Evolutionary conservation across 2,888 invertebrate genomes (phyloP), one percentile per base, ranked within the genome.

Genomic region (Blastobasis adustella): DNA sequence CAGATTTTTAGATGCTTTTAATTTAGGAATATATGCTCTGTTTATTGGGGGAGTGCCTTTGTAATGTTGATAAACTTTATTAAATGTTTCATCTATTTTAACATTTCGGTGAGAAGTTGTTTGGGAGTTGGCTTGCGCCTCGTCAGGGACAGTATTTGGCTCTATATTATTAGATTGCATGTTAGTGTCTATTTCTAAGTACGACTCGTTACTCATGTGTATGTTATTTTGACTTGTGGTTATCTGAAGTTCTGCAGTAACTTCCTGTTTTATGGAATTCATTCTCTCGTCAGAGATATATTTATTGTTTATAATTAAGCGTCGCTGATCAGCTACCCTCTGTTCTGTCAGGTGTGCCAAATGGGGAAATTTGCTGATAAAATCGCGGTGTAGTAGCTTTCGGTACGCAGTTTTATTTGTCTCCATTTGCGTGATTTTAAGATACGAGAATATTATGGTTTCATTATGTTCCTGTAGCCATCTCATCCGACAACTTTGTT

Each of bases 321-420:
- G 52, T 40, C 51, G 46, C 41, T 60, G 57, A 8, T 58, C 56
- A 7, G 57, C 47, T 47, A 57, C 47, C 44, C 58, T 44, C 45
- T 60, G 57, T 46, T 60, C 58, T 7, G 52, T 47, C 7, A 58
- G 7, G 49, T 60, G 51, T 41, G 53, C 8, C 6, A 59, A 36
- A 10, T 45, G 7, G n/a, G 55, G 57, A 44, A 53, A 55, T 40
- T 5, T 6, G 2, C 40, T 36, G 10, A 54, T 48, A 37, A 59
- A 49, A n/a, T 7, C 46, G 10, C 43, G 10, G 39, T 54, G 46
- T 42, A 59, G 23, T 38, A 47, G 49, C 54, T 55, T 47, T 41
- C 57, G 47, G 48, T 53, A 57, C 6, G 49, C 42, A 38, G 56
- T 49, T 39, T 38, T 45, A n/a, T 54, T 50, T 8, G 51, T 49